A percentile compares a stretch with the other conserved stretches of the same genome.
These are phyloP conservation scores for Heliconius sara DNA, from an alignment of 2,888 invertebrate genomes.

Conservation along the genomic window DNA sequence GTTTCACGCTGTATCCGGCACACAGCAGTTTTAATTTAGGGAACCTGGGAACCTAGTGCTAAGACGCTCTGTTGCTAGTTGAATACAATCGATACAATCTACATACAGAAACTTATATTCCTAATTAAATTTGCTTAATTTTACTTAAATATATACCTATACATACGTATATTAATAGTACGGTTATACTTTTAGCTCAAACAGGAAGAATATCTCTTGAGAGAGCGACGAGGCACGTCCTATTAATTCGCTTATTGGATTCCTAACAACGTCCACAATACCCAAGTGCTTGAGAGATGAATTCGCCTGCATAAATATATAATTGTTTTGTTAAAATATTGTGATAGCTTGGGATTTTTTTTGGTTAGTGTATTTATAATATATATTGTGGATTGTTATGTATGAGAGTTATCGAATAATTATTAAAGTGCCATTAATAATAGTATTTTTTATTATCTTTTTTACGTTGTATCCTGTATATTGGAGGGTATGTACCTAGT, in stretches of 20 bases:
- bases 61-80: no score
- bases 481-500: no score
- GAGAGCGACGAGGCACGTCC: slow-evolving; percentile 45
- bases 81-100: no score
- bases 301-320: slow-evolving; percentile 32
- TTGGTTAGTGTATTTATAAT: background rate
- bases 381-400: no score
- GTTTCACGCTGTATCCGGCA: no score
- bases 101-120: background rate
- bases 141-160: background rate
- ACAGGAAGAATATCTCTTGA: slow-evolving; percentile 42
- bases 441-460: no score
- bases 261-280: slow-evolving; percentile 41
- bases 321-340: slow-evolving; percentile 4
- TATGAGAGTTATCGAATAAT: no score
- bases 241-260: slow-evolving; percentile 52
- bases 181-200: slow-evolving; percentile 26
- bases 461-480: no score
- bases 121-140: background rate
- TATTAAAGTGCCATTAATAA: no score
- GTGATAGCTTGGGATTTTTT: background rate
- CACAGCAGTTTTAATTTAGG: no score
- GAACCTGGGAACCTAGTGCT: no score
- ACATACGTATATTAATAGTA: background rate
- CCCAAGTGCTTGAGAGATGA: slow-evolving; percentile 21